Base-by-base conservation (phyloP, 2,113 vertebrate genomes). In the Bungarus multicinctus region DNA sequence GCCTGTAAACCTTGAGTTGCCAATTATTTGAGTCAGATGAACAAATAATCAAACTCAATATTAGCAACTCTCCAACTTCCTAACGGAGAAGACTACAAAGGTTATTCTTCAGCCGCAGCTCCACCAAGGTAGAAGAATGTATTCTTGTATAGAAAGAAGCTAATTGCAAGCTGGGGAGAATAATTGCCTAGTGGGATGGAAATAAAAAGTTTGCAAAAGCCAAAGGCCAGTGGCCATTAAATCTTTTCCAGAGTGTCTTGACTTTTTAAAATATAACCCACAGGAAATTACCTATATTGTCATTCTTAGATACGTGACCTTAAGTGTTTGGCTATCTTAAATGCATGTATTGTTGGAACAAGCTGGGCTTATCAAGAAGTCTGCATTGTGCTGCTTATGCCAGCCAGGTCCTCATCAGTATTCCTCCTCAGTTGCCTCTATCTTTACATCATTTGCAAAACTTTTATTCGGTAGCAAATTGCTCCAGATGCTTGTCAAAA, bases 251-350 rank as follows among this genome's bases (percentile, higher is more conserved):
- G 87, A 69, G n/a, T 11, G 25, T 27, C 87, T 88, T 34, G 64
- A 39, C 58, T 92, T 54, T 74, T 92, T 69, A 74, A 54, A 50
- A 43, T 74, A 74, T 10, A 69, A 22, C 88, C 25, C 87, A 34
- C 47, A 64, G 57, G 85, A 92, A 92, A 88, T 88, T 69, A n/a
- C 47, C 20, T 54, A 88, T 50, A 74, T 27, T 88, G 86, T 88
- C 47, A 55, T 92, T 88, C 81, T 64, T 92, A 88, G 91, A 92
- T 92, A 58, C 12, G 12, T 81, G 86, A 88, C 87, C 91, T 92
- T 89, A 60, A 81, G 25, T 45, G 34, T 92, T 92, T 74, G 60
- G 58, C 50, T 30, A 54, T 18, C 34, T 92, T 88, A 74, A 81
- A 92, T 43, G 60, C 60, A 69, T 55, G 87, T 89, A 69, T 89